Conservation (phyloP, 2,797 vertebrate species). For the Phrynocephalus guinanensis region DNA sequence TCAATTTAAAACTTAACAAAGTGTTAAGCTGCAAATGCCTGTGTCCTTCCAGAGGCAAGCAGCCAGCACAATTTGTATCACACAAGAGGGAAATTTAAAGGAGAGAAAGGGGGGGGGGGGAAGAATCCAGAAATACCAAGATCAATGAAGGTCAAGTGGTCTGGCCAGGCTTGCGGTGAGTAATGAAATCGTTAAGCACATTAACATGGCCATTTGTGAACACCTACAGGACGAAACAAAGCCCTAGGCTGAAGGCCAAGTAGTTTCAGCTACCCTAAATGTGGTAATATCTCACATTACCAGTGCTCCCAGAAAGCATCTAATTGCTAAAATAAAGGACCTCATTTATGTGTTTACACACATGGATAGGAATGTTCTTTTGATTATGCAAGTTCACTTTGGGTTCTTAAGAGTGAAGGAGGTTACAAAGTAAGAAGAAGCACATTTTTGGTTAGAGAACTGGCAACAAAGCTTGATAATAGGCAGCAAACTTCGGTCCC, state of each 20-base stretch:
- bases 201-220: slow-evolving; percentile 63
- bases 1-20: slow-evolving; percentile 57
- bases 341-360: slow-evolving; percentile 72
- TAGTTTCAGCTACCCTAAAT: slow-evolving; percentile 56
- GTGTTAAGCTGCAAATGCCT: slow-evolving; percentile 54
- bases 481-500: neutral
- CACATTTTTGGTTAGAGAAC: slow-evolving; percentile 44
- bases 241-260: slow-evolving; percentile 71
- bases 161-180: slow-evolving; percentile 59
- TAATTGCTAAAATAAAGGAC: slow-evolving; percentile 68
- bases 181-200: slow-evolving; percentile 50
- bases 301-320: slow-evolving; percentile 66
- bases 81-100: slow-evolving; percentile 44
- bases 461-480: slow-evolving; percentile 1
- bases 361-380: slow-evolving; percentile 51
- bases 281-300: slow-evolving; percentile 67
- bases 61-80: slow-evolving; percentile 57
- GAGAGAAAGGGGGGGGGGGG: slow-evolving; percentile 45
- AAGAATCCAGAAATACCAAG: slow-evolving; percentile 62
- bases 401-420: slow-evolving; percentile 55
- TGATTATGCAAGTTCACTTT: slow-evolving; percentile 17
- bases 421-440: slow-evolving; percentile 48
- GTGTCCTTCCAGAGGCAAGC: slow-evolving; percentile 64
- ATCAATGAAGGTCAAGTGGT: slow-evolving; percentile 65
- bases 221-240: slow-evolving; percentile 67